Conservation (phyloP, 2,113 vertebrate species). For the Upupa epops region DNA sequence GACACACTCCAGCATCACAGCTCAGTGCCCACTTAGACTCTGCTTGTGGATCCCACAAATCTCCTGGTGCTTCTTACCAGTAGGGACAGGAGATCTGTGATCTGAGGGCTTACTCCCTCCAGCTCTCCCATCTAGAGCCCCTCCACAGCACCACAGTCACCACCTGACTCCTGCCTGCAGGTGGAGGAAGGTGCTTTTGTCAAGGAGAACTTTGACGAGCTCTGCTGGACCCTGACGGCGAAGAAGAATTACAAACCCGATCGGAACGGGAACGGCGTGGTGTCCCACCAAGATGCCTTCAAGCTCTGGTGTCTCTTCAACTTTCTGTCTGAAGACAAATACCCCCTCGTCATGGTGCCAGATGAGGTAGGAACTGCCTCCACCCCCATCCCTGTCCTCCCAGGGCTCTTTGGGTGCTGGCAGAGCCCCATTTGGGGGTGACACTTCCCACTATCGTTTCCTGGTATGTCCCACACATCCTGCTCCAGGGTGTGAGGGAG, state of each 20-base stretch:
- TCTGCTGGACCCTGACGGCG: constrained; percentile 95
- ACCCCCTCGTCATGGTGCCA: constrained; percentile 92
- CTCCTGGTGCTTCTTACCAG: accelerated
- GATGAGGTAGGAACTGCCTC: constrained; percentile 85
- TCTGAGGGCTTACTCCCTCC: neutral
- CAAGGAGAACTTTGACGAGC: constrained; percentile 92
- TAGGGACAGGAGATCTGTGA: neutral
- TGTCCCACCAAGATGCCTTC: constrained; percentile 89
- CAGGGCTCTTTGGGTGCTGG: neutral
- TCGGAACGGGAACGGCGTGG: constrained; percentile 72
- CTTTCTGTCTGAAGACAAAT: constrained; percentile 96
- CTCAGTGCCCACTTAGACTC: neutral
- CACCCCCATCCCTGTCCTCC: neutral
- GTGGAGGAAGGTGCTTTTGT: constrained; percentile 90
- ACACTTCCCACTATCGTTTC: neutral
- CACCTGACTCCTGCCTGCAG: constrained; percentile 64
- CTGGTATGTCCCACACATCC: constrained; percentile 5
- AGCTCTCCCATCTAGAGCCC: neutral
- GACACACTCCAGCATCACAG: accelerated
- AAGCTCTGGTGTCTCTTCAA: constrained; percentile 98
- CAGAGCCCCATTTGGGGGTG: neutral
- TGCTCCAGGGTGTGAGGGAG: neutral
- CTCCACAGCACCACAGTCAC: neutral
- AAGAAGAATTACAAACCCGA: constrained; percentile 92
- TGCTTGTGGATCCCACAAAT: neutral